Base-by-base conservation (phyloP, 1,140 invertebrate genomes). In the Planococcus citri region DNA sequence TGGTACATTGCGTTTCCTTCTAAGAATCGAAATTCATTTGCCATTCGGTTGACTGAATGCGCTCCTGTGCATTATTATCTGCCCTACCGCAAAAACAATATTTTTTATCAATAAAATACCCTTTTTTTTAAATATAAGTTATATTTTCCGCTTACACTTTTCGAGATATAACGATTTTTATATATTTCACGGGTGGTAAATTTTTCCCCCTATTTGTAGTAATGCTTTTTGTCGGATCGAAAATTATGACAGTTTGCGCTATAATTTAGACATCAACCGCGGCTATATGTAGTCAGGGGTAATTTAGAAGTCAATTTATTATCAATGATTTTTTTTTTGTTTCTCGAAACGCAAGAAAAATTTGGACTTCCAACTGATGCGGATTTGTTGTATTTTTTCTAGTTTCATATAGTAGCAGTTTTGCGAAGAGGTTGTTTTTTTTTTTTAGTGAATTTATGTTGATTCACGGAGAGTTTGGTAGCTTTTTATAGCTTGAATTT, bases 91-190 rank as follows among this genome's bases (percentile, higher is more conserved):
- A 64, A 64, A 64, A 64, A 64, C 60, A 64, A 64, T 64, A 64
- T 64, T 64, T 64, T 64, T 64, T 64, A 64, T 64, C 60, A 64
- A 64, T 64, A 64, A 64, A 64, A 64, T 64, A 64, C 60, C 60
- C 60, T 64, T 64, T 64, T 60, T 64, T 64, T 64, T 64, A n/a
- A 8, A 58, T 58, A 64, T 64, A 64, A 64, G 60, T 64, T 64
- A 64, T 64, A 64, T 64, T 64, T 64, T 64, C 60, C 60, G 60
- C 60, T 64, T 25, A 64, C 60, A 64, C 60, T 64, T 64, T 64
- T 64, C 60, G 60, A 64, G 21, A 64, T 64, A 64, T 27, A 64
- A 64, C 60, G 60, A 64, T 64, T 64, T 64, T 64, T 64, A 64
- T 64, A 64, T 64, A 64, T 64, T 64, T 64, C 60, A 64, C 60